These are phyloP conservation scores for Lepus americanus DNA, from an alignment of 2,113 vertebrate genomes.

Conservation along the genomic window DNA sequence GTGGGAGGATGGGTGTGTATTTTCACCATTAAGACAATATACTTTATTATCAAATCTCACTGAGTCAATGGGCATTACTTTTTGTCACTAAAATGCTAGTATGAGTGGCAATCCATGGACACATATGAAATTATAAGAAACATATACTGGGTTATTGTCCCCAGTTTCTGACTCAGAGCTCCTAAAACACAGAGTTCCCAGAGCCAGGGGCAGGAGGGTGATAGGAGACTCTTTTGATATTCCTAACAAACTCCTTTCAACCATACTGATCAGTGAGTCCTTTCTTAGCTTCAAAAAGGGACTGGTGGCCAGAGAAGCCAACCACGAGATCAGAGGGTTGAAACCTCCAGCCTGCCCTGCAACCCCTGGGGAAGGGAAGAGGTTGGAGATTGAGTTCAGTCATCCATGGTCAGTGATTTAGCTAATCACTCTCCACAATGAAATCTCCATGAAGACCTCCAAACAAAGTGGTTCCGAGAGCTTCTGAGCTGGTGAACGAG, in stretches of 20 bases:
- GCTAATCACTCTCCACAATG: background rate
- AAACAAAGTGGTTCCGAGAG: background rate
- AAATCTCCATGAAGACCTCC: background rate
- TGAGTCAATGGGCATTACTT: conserved; percentile 36
- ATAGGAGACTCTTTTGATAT: background rate
- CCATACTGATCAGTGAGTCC: background rate
- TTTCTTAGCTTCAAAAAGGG: background rate
- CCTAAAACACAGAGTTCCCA: conserved; percentile 17
- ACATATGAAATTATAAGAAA: conserved; percentile 26
- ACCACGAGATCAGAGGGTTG: background rate
- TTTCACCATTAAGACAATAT: conserved; percentile 20
- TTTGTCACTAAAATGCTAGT: conserved; percentile 52
- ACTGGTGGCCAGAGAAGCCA: background rate
- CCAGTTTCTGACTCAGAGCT: background rate
- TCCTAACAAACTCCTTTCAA: background rate
- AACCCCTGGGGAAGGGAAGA: background rate
- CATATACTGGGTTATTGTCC: background rate
- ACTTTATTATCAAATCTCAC: conserved; percentile 62
- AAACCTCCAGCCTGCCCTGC: background rate
- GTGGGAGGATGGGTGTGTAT: background rate
- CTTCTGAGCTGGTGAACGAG: background rate
- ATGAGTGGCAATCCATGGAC: background rate
- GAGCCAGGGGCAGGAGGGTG: background rate
- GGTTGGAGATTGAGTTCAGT: background rate
- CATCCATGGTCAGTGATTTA: background rate